Evolutionary conservation across 2,797 vertebrate species (phyloP), one percentile per base, ranked within the genome.

Genomic region (Eulemur mongoz): DNA sequence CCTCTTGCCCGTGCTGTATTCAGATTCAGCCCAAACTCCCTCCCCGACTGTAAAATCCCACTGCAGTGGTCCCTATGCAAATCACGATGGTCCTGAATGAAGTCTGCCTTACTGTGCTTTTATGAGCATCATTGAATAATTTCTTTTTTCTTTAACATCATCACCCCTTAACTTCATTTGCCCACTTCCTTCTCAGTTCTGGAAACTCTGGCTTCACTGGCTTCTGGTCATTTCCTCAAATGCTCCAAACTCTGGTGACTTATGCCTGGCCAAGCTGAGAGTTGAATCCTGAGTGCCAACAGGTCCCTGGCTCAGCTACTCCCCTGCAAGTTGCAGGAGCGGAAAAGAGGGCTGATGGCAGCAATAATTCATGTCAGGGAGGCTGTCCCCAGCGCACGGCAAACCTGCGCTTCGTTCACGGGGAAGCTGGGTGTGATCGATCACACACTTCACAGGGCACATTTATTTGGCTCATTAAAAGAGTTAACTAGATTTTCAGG

Each of bases 401-500:
- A 27, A 50, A 38, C 38, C 86, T n/a, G 75, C 0, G 20, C 32
- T 48, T 1, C 15, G 78, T 12, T 76, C 67, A 0, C 1, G 2
- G 45, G 45, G 45, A 67, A 45, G 54, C 61, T 5, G 54, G 61
- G 18, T 32, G 30, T 4, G 54, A 93, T 70, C 5, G 0, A 95
- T 82, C 90, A 65, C 72, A 76, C 61, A 59, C 82, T 86, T n/a
- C 78, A 65, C 0, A 0, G 59, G 54, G 48, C 40, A 32, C 61
- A 11, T 61, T 93, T 79, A 88, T 59, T 52, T 87, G 94, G 50
- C 52, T 94, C 69, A 86, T 89, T 93, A 80, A 80, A 80, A 61
- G 89, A 93, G 86, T 90, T 94, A 96, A 97, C 76, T 88, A 84
- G 92, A 73, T 93, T 97, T 94, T 50, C 69, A 87, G 52, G 75